phyloP scores from a whole-genome alignment of 1,140 invertebrate genomes.

The Saccostrea glomerata region DNA sequence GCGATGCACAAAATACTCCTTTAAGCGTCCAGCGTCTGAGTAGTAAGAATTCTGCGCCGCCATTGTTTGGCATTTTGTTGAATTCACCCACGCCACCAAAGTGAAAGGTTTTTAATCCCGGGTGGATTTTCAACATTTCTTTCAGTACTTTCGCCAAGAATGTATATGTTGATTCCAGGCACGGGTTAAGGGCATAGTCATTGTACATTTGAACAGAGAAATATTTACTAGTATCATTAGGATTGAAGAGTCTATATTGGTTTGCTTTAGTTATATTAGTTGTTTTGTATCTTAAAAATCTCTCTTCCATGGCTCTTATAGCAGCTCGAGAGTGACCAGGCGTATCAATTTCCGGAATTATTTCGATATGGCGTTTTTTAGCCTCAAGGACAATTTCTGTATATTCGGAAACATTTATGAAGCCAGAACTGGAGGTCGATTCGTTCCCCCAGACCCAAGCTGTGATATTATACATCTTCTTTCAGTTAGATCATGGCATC shows the following conservation, averaged over 20 bases:
- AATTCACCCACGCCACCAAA: constrained; percentile 74
- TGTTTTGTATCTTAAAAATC: constrained; percentile 36
- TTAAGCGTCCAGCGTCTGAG: constrained; percentile 29
- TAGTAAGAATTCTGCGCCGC: background rate
- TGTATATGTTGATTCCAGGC: constrained; percentile 68
- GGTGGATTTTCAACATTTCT: constrained; percentile 63
- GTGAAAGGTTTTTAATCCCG: constrained; percentile 68
- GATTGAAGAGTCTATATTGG: constrained; percentile 59
- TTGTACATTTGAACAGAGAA: constrained; percentile 65
- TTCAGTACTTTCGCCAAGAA: constrained; percentile 60
- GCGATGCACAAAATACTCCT: constrained; percentile 60
- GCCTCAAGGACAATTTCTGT: constrained; percentile 68
- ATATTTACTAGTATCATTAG: constrained; percentile 52
- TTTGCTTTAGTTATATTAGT: constrained; percentile 28
- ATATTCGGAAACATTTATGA: constrained; percentile 67
- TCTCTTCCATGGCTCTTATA: constrained; percentile 68
- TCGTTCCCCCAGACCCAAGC: constrained; percentile 70
- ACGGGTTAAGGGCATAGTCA: constrained; percentile 72
- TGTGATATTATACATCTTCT: constrained; percentile 66
- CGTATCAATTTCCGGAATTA: constrained; percentile 76
- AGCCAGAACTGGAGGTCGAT: constrained; percentile 64
- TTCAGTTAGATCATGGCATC: constrained; percentile 69
- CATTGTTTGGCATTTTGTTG: constrained; percentile 60
- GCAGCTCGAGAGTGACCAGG: constrained; percentile 75
- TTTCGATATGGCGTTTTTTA: constrained; percentile 66